Percentiles rank a stretch among this genome's conserved stretches.
Conservation (phyloP, 1,140 invertebrate genomes). For the Dinothrombium tinctorium region DNA sequence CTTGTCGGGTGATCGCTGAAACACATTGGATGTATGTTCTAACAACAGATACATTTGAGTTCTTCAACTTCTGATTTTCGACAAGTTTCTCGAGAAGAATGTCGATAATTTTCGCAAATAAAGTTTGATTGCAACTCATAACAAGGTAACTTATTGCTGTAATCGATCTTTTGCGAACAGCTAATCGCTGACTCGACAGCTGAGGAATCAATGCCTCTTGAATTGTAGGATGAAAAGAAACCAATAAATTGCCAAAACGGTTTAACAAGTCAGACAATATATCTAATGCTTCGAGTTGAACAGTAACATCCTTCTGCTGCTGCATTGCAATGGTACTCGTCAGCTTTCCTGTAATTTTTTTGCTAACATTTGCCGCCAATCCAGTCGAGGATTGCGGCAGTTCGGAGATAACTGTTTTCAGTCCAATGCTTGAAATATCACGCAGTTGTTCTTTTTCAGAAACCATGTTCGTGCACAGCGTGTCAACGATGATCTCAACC, state of each 20-base stretch:
- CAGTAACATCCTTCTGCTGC: slow-evolving; percentile 79
- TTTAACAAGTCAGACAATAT: slow-evolving; percentile 79
- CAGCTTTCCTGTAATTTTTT: slow-evolving; percentile 68
- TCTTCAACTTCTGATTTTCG: slow-evolving; percentile 23
- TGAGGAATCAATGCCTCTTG: slow-evolving; percentile 69
- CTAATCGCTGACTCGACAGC: slow-evolving; percentile 67
- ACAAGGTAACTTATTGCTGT: slow-evolving; percentile 51
- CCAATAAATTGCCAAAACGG: slow-evolving; percentile 63
- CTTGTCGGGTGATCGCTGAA: slow-evolving; percentile 81
- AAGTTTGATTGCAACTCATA: slow-evolving; percentile 57
- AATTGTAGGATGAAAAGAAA: slow-evolving; percentile 63
- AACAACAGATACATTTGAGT: slow-evolving; percentile 39
- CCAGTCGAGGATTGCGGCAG: slow-evolving; percentile 63
- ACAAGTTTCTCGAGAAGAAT: slow-evolving; percentile 59
- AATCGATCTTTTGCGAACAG: slow-evolving; percentile 39
- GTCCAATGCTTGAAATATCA: slow-evolving; percentile 88
- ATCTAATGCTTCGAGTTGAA: slow-evolving; percentile 86
- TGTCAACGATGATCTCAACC: slow-evolving; percentile 90
- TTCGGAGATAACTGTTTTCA: slow-evolving; percentile 92
- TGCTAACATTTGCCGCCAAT: slow-evolving; percentile 74
- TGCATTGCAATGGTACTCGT: slow-evolving; percentile 79
- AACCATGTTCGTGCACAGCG: slow-evolving; percentile 85
- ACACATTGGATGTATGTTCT: slow-evolving; percentile 89
- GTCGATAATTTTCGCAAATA: slow-evolving; percentile 75
- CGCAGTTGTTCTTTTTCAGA: slow-evolving; percentile 87